Conservation (phyloP, 1,140 invertebrate genomes). For the Drosophila sp. region DNA sequence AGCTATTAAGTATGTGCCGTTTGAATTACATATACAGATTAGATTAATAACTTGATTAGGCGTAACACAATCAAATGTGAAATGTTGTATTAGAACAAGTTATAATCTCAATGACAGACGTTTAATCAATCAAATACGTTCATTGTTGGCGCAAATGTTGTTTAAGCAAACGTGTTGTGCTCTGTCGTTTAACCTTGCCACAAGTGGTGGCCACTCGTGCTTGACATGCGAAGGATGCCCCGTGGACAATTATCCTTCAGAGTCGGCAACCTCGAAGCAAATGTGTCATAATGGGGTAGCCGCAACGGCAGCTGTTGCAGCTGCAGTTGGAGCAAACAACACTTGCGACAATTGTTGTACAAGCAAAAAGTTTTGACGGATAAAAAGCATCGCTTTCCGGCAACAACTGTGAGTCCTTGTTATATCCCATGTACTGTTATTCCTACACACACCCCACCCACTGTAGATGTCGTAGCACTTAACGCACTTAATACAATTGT, state of each 20-base stretch:
- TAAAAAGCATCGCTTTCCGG: constrained; percentile 39
- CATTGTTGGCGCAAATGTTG: constrained; percentile 19
- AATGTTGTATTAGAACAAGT: background rate
- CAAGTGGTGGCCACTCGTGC: constrained; percentile 24
- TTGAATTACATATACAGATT: background rate
- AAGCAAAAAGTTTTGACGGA: constrained; percentile 39
- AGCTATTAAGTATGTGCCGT: background rate
- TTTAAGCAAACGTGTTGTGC: background rate
- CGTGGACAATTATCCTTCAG: constrained; percentile 68
- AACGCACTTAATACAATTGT: constrained; percentile 75
- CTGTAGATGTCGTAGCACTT: constrained; percentile 51
- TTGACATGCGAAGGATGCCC: constrained; percentile 53
- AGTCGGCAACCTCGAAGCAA: constrained; percentile 47
- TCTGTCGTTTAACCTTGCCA: constrained; percentile 55
- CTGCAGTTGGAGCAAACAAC: constrained; percentile 18
- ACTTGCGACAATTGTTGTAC: constrained; percentile 31
- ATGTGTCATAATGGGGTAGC: constrained; percentile 59
- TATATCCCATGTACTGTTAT: constrained; percentile 42
- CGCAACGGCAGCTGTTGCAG: constrained; percentile 22
- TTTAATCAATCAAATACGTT: constrained; percentile 34
- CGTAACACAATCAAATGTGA: background rate
- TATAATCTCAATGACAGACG: constrained; percentile 3
- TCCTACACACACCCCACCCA: constrained; percentile 8
- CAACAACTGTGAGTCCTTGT: constrained; percentile 59
- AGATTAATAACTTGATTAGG: background rate